These are phyloP conservation scores for Hestina assimilis DNA, from an alignment of 1,140 invertebrate genomes.

Conservation along the genomic window DNA sequence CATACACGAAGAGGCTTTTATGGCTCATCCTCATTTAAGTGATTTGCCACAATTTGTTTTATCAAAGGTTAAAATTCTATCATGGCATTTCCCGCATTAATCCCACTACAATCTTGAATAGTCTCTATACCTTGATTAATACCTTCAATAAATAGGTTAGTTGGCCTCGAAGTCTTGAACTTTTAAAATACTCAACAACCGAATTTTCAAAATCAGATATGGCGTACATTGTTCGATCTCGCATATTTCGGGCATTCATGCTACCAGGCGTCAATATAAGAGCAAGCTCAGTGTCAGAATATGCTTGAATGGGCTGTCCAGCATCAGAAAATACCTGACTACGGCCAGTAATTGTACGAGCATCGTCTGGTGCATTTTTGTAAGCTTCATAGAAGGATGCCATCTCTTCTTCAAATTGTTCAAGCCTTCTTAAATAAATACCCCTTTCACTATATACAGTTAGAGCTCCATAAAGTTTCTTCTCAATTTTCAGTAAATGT, in stretches of 20 bases:
- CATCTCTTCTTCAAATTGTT: slow-evolving; percentile 74
- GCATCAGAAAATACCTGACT: slow-evolving; percentile 73
- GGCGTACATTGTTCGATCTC: slow-evolving; percentile 77
- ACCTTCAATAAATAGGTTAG: slow-evolving; percentile 78
- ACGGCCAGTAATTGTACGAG: slow-evolving; percentile 70
- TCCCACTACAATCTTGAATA: slow-evolving; percentile 66
- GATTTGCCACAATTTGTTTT: slow-evolving; percentile 54
- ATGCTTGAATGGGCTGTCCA: slow-evolving; percentile 72
- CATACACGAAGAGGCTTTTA: slow-evolving; percentile 51
- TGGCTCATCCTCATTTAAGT: slow-evolving; percentile 49
- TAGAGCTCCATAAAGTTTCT: slow-evolving; percentile 73
- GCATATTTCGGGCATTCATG: slow-evolving; percentile 73
- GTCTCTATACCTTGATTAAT: slow-evolving; percentile 74
- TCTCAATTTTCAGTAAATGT: too few species aligned
- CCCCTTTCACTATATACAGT: slow-evolving; percentile 77
- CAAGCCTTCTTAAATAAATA: slow-evolving; percentile 69
- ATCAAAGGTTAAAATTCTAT: slow-evolving; percentile 65
- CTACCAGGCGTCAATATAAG: slow-evolving; percentile 69
- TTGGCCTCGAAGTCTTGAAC: slow-evolving; percentile 66
- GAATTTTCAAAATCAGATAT: slow-evolving; percentile 79
- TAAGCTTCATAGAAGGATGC: slow-evolving; percentile 75
- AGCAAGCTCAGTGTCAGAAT: slow-evolving; percentile 74
- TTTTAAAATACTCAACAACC: slow-evolving; percentile 74
- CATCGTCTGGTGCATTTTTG: slow-evolving; percentile 68
- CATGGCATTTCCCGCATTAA: slow-evolving; percentile 67